Evolutionary conservation across 1,140 invertebrate species (phyloP), one percentile per base, ranked within the genome.

Genomic region (Calephelis virginiensis): DNA sequence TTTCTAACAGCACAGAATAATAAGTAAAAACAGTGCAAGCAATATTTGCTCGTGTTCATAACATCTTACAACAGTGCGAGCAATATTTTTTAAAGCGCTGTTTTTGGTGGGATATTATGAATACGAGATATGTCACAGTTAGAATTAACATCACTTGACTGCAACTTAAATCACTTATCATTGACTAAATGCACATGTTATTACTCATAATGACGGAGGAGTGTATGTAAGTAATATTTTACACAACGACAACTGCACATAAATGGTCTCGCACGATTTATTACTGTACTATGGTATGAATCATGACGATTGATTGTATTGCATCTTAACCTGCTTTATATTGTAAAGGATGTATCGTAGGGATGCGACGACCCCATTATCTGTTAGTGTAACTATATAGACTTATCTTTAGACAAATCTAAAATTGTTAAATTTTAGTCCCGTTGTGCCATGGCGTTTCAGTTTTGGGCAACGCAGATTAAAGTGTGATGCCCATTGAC

Each of bases 201-300:
- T 73, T 73, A 73, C 66, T 73, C 72, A 73, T 70, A 68, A 70
- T 64, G 69, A 59, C 28, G 11, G 11, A 66, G 43, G 13, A 13
- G 53, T 12, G 40, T 46, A 17, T 11, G 40, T 40, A 40, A 7
- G 40, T 40, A 40, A 40, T 40, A 40, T 61, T 43, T 64, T 40
- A 59, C 50, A 28, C 50, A 9, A 17, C 40, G 64, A 56, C 53
- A 59, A 59, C 53, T 59, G 46, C 66, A 67, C 60, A 61, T 61
- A 38, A 61, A 40, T 40, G 60, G 40, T 17, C 50, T 10, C 13
- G 13, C 8, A 61, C 12, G 43, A 61, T 61, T 61, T 61, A 61
- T 61, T 9, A 43, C 60, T n/a, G 40, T 45, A 61, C 12, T 59
- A 59, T 17, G 13, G 40, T 38, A 61, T 61, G 60, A 61, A 43